Evolutionary conservation across 2,113 vertebrate genomes (phyloP).

Genomic region (Empidonax alnorum): DNA sequence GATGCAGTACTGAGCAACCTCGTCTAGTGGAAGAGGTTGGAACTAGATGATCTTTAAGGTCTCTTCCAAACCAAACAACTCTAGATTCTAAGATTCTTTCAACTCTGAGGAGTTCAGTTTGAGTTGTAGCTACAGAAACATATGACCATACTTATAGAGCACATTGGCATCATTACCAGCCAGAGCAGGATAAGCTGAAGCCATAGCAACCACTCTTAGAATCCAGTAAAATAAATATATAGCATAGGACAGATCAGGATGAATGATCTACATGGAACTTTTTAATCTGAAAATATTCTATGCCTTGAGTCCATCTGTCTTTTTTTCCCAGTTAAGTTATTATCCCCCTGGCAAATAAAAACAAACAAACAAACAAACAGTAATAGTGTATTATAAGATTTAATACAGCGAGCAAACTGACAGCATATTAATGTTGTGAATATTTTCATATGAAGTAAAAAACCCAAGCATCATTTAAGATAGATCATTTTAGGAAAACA

Average conservation of each 20-base stretch:
- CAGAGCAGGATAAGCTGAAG: neutral
- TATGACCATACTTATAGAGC: neutral
- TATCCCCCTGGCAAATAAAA: neutral
- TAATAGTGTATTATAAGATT: neutral
- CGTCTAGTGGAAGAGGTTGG: neutral
- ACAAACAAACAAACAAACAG: neutral
- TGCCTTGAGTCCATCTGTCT: neutral
- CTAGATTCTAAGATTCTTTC: neutral
- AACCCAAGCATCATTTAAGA: neutral
- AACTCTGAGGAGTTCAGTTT: neutral
- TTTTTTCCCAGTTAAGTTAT: neutral
- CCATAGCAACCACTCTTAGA: neutral
- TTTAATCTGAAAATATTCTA: constrained; percentile 10
- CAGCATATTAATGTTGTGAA: neutral
- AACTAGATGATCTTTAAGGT: neutral
- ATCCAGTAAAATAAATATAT: neutral
- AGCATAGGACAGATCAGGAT: neutral
- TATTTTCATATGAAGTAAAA: neutral
- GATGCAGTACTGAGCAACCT: neutral
- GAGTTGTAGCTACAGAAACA: neutral
- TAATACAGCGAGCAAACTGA: neutral
- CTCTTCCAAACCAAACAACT: neutral
- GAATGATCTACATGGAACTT: neutral
- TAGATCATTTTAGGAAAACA: neutral
- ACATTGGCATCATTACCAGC: neutral